phyloP scores from a whole-genome alignment of 2,113 vertebrate species.

The Myanophis thanlyinensis region DNA sequence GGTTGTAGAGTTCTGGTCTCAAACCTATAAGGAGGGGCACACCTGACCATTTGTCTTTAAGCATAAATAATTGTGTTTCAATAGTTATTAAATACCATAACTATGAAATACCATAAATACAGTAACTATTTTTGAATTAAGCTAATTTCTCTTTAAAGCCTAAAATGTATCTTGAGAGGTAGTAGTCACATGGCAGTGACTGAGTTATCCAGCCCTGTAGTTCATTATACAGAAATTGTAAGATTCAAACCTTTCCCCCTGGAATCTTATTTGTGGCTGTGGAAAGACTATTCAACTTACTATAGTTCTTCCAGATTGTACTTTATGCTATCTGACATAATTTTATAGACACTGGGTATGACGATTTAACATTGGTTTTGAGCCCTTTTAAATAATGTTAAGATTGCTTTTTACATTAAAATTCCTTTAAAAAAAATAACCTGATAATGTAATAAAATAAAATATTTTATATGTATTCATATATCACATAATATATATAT shows the following conservation, averaged over 20 bases:
- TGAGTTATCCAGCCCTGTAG: not conserved
- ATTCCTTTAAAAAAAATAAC: not conserved
- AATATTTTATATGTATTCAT: not conserved
- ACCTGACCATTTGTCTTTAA: not conserved
- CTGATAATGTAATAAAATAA: not conserved
- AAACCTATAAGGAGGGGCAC: not conserved
- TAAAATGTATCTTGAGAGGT: constrained; percentile 21
- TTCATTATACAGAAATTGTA: accelerated
- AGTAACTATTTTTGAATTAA: not conserved
- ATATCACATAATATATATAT: not conserved
- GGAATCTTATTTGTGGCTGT: not conserved
- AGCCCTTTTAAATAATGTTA: not conserved
- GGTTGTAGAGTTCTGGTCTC: not conserved
- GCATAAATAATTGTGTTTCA: accelerated
- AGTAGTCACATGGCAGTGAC: not conserved
- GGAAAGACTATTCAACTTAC: too few species aligned
- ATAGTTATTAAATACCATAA: not conserved
- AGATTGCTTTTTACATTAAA: not conserved
- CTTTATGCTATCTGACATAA: not conserved
- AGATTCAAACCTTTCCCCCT: too few species aligned
- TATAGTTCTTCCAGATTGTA: not conserved
- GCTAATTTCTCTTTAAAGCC: accelerated
- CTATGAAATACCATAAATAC: too few species aligned
- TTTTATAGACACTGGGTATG: not conserved
- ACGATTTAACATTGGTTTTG: not conserved